These are phyloP conservation scores for Acanthaster planci DNA, from an alignment of 35 echinoderm and acorn worm genomes.

Conservation along the genomic window DNA sequence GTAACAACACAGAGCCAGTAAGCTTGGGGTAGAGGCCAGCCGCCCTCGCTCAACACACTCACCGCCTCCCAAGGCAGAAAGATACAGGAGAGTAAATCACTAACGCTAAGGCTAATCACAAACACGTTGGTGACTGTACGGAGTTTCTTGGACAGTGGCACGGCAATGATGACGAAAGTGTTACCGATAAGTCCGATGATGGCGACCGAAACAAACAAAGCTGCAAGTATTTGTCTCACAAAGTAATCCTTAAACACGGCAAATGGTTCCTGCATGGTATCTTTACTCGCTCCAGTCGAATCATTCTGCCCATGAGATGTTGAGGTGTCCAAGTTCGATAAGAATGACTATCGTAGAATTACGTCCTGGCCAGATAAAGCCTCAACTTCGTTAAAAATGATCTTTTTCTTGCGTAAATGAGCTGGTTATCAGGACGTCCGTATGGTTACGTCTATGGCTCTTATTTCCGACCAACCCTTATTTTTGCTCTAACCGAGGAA, in stretches of 20 bases:
- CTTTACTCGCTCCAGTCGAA: no score
- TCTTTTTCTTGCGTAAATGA: no score
- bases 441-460: no score
- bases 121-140: slow-evolving; percentile 52
- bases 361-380: not conserved
- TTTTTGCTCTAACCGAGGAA: no score
- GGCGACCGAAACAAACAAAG: not conserved
- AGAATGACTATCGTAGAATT: not conserved
- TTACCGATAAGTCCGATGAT: slow-evolving; percentile 53
- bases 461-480: no score
- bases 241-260: not conserved
- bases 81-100: slow-evolving; percentile 39
- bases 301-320: no score
- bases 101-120: slow-evolving; percentile 34
- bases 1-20: slow-evolving; percentile 31
- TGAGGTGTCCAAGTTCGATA: not conserved
- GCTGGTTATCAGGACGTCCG: no score
- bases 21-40: slow-evolving; percentile 43
- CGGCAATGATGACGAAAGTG: slow-evolving; percentile 27
- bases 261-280: no score
- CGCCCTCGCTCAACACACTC: not conserved
- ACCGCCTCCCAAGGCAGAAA: slow-evolving; percentile 22
- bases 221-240: not conserved
- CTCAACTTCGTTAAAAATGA: no score
- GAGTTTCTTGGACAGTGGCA: slow-evolving; percentile 46